Conservation (phyloP, 2,888 invertebrate genomes). For the Nematopogon swammerdamellus region DNA sequence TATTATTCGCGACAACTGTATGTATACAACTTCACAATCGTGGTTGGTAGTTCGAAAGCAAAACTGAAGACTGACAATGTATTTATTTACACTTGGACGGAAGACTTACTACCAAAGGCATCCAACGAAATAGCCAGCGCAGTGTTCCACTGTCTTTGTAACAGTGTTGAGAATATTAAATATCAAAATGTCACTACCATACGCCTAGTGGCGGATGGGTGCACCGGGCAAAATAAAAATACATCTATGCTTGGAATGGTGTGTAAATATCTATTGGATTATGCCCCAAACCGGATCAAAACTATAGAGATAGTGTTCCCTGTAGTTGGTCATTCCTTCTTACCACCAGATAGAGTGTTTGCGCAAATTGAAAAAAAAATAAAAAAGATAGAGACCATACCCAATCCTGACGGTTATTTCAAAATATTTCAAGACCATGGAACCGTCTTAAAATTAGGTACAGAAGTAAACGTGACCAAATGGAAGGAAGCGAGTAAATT, state of each 20-base stretch:
- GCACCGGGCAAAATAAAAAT: slow-evolving; percentile 16
- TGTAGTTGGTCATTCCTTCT: slow-evolving; percentile 8
- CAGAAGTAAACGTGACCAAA: slow-evolving; percentile 6
- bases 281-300: background rate
- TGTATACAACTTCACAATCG: slow-evolving; percentile 15
- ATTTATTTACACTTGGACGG: slow-evolving; percentile 16
- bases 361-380: slow-evolving; percentile 11
- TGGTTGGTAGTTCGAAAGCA: slow-evolving; percentile 12
- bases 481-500: slow-evolving; percentile 3
- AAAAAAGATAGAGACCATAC: background rate
- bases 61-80: slow-evolving; percentile 12
- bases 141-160: slow-evolving; percentile 12
- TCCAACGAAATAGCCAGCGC: slow-evolving; percentile 18
- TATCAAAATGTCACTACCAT: slow-evolving; percentile 1
- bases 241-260: slow-evolving; percentile 12
- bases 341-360: slow-evolving; percentile 12
- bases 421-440: background rate
- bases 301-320: slow-evolving; percentile 1
- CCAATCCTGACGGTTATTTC: slow-evolving; percentile 4
- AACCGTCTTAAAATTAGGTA: slow-evolving; percentile 8
- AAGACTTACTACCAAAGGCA: too few species aligned
- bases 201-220: slow-evolving; percentile 6
- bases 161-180: background rate
- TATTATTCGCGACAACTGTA: slow-evolving; percentile 16
- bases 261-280: slow-evolving; percentile 8